These are phyloP conservation scores for Polyommatus iphigenia DNA, from an alignment of 2,888 invertebrate species.

Conservation along the genomic window DNA sequence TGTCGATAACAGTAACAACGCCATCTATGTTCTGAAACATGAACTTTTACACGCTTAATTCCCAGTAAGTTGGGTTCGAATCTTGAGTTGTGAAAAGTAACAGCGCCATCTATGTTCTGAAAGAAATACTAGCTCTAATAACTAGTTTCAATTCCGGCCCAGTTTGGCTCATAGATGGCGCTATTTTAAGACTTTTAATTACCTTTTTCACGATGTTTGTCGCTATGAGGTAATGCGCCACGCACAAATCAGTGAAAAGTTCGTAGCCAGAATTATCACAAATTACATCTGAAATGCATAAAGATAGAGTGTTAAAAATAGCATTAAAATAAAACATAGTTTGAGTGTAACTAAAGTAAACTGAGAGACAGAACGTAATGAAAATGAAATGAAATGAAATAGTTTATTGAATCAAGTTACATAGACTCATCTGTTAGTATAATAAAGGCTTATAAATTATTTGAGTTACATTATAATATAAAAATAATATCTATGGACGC, in stretches of 20 bases:
- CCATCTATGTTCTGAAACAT: background rate
- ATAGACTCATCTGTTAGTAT: too few species aligned
- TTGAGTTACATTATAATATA: too few species aligned
- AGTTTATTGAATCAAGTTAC: too few species aligned
- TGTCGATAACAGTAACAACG: background rate
- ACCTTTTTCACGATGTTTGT: slow-evolving; percentile 72
- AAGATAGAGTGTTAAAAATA: too few species aligned
- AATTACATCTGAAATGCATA: slow-evolving; percentile 83
- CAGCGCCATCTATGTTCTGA: background rate
- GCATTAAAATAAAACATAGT: too few species aligned
- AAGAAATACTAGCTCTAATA: too few species aligned
- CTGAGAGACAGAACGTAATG: too few species aligned
- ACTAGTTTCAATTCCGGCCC: background rate
- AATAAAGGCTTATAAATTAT: too few species aligned
- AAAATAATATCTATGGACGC: too few species aligned
- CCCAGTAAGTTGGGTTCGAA: background rate
- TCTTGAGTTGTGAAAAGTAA: background rate
- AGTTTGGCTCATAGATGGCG: background rate
- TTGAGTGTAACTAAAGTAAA: too few species aligned
- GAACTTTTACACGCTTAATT: too few species aligned
- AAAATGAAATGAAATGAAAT: too few species aligned
- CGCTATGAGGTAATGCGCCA: slow-evolving; percentile 88
- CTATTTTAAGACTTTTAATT: slow-evolving; percentile 32
- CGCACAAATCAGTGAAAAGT: slow-evolving; percentile 91
- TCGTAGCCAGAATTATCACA: slow-evolving; percentile 98